Evolutionary conservation across 2,113 vertebrate genomes (phyloP).

Genomic region (Himantopus leucocephalus): DNA sequence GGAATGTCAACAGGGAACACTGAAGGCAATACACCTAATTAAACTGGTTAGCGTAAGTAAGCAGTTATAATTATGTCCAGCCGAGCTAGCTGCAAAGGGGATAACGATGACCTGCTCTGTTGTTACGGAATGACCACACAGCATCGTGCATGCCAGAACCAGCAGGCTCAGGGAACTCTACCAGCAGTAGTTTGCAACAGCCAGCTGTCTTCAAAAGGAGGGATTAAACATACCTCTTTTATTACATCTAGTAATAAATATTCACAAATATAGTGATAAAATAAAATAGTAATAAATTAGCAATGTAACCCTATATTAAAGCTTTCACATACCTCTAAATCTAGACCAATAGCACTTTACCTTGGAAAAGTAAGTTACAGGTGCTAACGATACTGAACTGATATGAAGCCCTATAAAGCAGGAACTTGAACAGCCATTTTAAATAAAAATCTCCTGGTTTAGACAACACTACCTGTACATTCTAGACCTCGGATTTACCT

Average conservation of each 20-base stretch:
- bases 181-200: not conserved
- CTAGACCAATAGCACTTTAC: not conserved
- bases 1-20: not conserved
- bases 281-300: not conserved
- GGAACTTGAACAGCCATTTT: not conserved
- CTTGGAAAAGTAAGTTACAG: not conserved
- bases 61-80: not conserved
- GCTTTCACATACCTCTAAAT: not conserved
- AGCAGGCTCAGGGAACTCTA: not conserved
- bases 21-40: not conserved
- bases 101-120: not conserved
- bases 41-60: not conserved
- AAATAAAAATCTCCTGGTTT: not conserved
- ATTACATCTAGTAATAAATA: not conserved
- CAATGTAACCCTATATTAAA: not conserved
- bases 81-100: not conserved
- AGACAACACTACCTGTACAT: not conserved
- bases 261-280: not conserved
- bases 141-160: fast-evolving
- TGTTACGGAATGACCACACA: not conserved
- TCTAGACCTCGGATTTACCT: not conserved
- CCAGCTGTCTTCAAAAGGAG: not conserved
- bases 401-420: not conserved
- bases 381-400: not conserved
- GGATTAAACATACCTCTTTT: not conserved